These are phyloP conservation scores for Scrobipalpa costella DNA, from an alignment of 2,888 invertebrate genomes.

Conservation along the genomic window DNA sequence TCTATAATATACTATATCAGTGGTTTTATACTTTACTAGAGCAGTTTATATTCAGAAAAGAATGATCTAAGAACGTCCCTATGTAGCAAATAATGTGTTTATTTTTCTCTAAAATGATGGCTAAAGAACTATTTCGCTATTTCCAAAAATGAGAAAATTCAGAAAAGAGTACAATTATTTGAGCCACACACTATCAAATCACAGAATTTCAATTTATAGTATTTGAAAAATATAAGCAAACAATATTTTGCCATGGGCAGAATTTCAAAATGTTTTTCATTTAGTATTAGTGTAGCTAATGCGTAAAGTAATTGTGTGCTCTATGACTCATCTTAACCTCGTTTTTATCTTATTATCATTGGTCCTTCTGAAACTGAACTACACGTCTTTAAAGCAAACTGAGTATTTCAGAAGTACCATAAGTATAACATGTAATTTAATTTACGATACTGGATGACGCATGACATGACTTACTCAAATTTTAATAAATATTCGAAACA, in stretches of 20 bases:
- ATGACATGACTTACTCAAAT: neutral
- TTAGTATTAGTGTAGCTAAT: no score
- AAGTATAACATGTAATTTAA: neutral
- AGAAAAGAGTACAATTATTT: slow-evolving; percentile 5
- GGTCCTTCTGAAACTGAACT: neutral
- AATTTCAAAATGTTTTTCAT: no score
- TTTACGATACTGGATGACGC: neutral
- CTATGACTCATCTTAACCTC: slow-evolving; percentile 40
- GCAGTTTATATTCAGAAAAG: neutral
- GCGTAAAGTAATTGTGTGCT: slow-evolving; percentile 55
- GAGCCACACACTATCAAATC: slow-evolving; percentile 48
- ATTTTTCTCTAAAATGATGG: neutral
- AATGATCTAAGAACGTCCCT: neutral
- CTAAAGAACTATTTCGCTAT: neutral
- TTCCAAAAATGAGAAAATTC: neutral
- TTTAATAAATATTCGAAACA: slow-evolving; percentile 17
- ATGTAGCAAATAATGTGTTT: neutral
- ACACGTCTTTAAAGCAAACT: no score
- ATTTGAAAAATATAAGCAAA: slow-evolving; percentile 12
- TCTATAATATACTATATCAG: slow-evolving; percentile 38
- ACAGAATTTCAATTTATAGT: slow-evolving; percentile 41
- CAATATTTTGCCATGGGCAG: no score
- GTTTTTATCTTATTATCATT: slow-evolving; percentile 31
- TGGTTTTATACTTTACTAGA: slow-evolving; percentile 38
- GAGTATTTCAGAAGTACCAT: no score